A percentile compares a stretch with the other conserved stretches of the same genome.
phyloP scores from a whole-genome alignment of 2,113 vertebrate species.

The Recurvirostra avosetta region DNA sequence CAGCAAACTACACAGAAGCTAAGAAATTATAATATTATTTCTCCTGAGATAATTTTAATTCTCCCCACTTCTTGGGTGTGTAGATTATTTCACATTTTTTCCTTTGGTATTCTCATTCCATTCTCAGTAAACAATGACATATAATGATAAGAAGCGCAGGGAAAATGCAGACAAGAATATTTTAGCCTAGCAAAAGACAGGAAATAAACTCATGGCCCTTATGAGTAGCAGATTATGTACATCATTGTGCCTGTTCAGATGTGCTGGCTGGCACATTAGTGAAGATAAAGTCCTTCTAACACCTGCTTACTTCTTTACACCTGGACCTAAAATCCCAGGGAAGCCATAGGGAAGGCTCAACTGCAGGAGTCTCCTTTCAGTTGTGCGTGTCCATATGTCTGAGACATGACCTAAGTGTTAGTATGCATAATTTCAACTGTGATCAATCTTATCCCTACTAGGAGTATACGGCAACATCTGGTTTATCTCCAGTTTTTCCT shows the following conservation, averaged over 20 bases:
- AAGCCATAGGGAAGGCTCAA: background rate
- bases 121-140: background rate
- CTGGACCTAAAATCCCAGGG: background rate
- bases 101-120: background rate
- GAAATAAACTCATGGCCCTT: background rate
- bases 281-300: conserved; percentile 1
- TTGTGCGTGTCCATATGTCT: background rate
- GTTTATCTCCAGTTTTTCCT: background rate
- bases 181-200: background rate
- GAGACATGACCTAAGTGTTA: background rate
- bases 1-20: background rate
- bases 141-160: background rate
- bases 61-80: background rate
- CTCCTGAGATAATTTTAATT: background rate
- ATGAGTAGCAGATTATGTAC: background rate
- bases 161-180: background rate
- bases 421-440: background rate
- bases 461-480: background rate
- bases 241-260: background rate
- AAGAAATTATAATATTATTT: background rate
- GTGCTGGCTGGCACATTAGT: background rate
- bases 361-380: background rate
- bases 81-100: background rate
- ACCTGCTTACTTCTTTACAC: background rate
- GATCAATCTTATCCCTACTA: background rate